Evolutionary conservation across 2,888 invertebrate genomes (phyloP), one percentile per base, ranked within the genome.

Genomic region (Allygus modestus): DNA sequence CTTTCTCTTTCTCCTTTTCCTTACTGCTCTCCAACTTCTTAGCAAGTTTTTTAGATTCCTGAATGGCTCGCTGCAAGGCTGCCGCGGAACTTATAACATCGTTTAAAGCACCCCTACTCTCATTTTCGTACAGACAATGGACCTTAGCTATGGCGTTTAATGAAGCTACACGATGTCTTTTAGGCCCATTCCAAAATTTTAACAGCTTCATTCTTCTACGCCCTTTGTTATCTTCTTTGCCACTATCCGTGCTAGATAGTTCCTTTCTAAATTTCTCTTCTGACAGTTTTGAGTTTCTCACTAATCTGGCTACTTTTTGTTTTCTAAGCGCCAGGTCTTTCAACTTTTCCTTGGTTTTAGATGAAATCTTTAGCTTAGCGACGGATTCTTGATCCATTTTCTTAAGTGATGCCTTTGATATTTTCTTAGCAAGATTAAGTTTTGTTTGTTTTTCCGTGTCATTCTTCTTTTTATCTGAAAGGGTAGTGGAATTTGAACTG

Each of bases 51-150:
- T 83, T 33, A 15, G 84, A 58, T 71, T 85, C 23, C 46, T 85
- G 58, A 65, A 83, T 46, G 7, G 84, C 54, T 75, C 84, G 11
- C 41, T 86, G 61, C 61, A 84, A 71, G 2, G 81, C 46, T 23
- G 79, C 82, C 46, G 81, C 82, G n/a, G 84, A 28, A 20, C 69
- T 69, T 28, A 82, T 77, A 20, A 86, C 85, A 43, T 88, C 88
- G 28, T 85, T 85, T 84, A 88, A 85, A 17, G 87, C 88, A 43
- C 87, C 86, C 84, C 88, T 86, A 61, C 88, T 87, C 91, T 97
- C 97, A 89, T 97, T 97, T 90, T 97, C 97, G 89, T 97, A 97
- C 31, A 97, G 92, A 89, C 97, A 97, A 90, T 97, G 97, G 0
- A 97, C 97, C 92, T 97, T 97, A 33, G 97, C 97, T 87, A 96